These are phyloP conservation scores for Acropora tenuis DNA, from an alignment of 64 coral and sea anemone genomes.

Conservation along the genomic window DNA sequence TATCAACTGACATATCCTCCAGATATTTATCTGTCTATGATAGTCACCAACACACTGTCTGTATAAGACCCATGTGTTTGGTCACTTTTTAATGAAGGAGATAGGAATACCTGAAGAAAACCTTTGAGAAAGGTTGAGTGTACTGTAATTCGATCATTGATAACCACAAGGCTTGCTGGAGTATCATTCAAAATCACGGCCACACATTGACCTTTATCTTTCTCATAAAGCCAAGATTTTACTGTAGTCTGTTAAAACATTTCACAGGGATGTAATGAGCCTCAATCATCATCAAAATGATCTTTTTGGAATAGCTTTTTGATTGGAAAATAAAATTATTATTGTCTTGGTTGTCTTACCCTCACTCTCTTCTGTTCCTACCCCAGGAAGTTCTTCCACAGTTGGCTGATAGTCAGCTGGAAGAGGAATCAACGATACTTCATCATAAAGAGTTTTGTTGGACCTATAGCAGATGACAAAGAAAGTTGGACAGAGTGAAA, in stretches of 20 bases:
- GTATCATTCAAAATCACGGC: too few relatives aligned
- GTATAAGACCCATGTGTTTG: too few relatives aligned
- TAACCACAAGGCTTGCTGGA: too few relatives aligned
- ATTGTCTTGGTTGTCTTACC: slow-evolving; percentile 25
- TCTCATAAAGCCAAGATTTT: neutral
- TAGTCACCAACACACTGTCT: too few relatives aligned
- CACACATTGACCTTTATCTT: neutral
- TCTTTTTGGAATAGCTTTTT: neutral
- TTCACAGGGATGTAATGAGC: neutral
- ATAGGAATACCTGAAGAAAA: too few relatives aligned
- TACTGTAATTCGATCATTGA: too few relatives aligned
- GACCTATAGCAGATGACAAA: slow-evolving; percentile 43
- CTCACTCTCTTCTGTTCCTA: slow-evolving; percentile 50
- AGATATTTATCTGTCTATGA: too few relatives aligned
- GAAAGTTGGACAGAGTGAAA: neutral
- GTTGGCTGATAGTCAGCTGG: slow-evolving; percentile 86
- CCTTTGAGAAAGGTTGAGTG: too few relatives aligned
- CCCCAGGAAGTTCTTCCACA: slow-evolving; percentile 67
- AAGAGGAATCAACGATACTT: slow-evolving; percentile 85
- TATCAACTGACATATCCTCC: too few relatives aligned
- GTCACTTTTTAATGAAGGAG: too few relatives aligned
- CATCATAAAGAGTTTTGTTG: slow-evolving; percentile 83
- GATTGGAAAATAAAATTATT: neutral
- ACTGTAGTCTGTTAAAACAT: neutral
- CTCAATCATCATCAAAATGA: too few relatives aligned